phyloP scores from a whole-genome alignment of 1,140 invertebrate species.

The Sycophaga agraensis region DNA sequence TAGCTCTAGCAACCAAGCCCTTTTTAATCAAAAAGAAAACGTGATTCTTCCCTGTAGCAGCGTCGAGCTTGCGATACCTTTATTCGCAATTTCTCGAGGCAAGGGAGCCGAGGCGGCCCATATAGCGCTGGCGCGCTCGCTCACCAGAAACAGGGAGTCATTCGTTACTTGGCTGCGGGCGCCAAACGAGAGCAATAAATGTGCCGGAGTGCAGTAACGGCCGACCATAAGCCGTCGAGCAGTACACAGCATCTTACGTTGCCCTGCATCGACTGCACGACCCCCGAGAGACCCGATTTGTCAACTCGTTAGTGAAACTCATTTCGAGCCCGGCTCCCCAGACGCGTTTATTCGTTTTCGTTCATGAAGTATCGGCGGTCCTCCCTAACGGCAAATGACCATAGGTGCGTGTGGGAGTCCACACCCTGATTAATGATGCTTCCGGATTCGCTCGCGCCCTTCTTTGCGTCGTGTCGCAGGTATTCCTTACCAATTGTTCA shows the following conservation, averaged over 20 bases:
- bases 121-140: too few relatives aligned
- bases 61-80: too few relatives aligned
- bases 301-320: slow-evolving; percentile 59
- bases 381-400: background rate
- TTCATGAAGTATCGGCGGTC: background rate
- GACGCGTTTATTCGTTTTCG: slow-evolving; percentile 1
- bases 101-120: too few relatives aligned
- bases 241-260: slow-evolving; percentile 46
- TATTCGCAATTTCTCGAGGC: too few relatives aligned
- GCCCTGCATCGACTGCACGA: slow-evolving; percentile 55
- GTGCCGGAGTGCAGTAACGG: slow-evolving; percentile 49
- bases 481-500: background rate
- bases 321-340: slow-evolving; percentile 40
- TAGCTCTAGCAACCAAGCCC: too few relatives aligned
- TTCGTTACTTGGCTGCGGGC: slow-evolving; percentile 52
- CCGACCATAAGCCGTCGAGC: slow-evolving; percentile 32
- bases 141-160: slow-evolving; percentile 43
- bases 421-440: background rate
- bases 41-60: too few relatives aligned
- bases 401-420: too few relatives aligned
- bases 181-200: slow-evolving; percentile 56
- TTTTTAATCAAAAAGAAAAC: too few relatives aligned
- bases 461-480: background rate
- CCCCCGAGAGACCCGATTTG: slow-evolving; percentile 58
- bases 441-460: background rate